Conservation (phyloP, 2,888 invertebrate species). For the Cheilosia urbana region DNA sequence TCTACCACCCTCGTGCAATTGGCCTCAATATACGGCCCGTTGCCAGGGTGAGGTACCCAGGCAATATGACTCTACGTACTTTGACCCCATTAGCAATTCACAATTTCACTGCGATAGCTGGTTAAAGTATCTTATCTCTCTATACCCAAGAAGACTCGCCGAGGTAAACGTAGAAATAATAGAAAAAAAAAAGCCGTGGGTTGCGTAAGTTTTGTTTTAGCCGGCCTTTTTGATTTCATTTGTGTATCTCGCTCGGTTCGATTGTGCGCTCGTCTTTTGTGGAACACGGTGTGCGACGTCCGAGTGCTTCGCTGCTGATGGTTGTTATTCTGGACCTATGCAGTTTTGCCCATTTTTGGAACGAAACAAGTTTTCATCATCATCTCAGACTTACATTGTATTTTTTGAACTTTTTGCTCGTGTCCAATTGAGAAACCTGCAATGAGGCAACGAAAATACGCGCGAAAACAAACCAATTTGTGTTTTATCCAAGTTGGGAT, state of each 20-base stretch:
- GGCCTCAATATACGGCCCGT: conserved; percentile 10
- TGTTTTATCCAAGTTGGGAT: conserved; percentile 29
- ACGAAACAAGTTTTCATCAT: conserved; percentile 30
- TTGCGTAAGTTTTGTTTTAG: conserved; percentile 29
- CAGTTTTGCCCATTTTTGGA: conserved; percentile 33
- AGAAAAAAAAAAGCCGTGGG: conserved; percentile 1
- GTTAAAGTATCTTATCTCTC: conserved; percentile 26
- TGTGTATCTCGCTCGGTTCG: not conserved
- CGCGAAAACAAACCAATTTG: conserved; percentile 4
- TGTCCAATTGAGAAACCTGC: conserved; percentile 2
- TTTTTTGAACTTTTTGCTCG: not conserved
- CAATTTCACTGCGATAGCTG: not conserved
- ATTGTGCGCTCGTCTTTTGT: conserved; percentile 3
- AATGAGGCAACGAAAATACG: not conserved
- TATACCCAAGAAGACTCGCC: not conserved
- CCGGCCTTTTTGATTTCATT: conserved; percentile 24
- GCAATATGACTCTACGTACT: not conserved
- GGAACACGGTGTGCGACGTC: conserved; percentile 15
- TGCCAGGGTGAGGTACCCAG: conserved; percentile 14
- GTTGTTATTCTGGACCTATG: conserved; percentile 16
- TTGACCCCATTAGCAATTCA: conserved; percentile 16
- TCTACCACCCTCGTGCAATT: conserved; percentile 33
- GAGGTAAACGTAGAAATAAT: conserved; percentile 9
- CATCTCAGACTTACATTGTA: conserved; percentile 3
- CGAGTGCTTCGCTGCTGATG: not conserved